Base-by-base conservation (phyloP, 2,888 invertebrate species). In the Strigamia maritima region DNA sequence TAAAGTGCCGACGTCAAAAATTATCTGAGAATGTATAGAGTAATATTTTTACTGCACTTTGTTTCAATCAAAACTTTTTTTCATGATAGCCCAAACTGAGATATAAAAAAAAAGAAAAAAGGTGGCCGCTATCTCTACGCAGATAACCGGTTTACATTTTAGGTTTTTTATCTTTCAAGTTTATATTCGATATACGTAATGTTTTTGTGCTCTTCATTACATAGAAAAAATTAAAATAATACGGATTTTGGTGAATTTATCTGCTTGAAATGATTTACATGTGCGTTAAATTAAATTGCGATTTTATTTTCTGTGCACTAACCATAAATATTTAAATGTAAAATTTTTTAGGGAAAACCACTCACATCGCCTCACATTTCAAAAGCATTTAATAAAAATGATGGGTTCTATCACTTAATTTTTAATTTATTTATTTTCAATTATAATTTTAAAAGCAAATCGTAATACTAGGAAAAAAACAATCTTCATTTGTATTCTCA, bases 1-100 rank as follows among this genome's bases (percentile, higher is more conserved):
- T 70, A 70, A 70, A 70, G 70, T 70, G 70, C 70, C 70, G 70
- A 70, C 28, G 70, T 70, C 70, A 70, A 70, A 70, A 24, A 70
- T 70, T 26, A 70, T 70, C 70, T 70, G 70, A 70, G 22, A 60
- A 60, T 60, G 60, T 60, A 60, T 60, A 22, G 60, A 60, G 70
- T 70, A 70, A 70, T 70, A 70, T 70, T 70, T 70, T 70, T n/a
- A 65, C 70, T 70, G 70, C 70, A 28, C 28, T 70, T 70, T 70
- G 26, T 70, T 60, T 60, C 60, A 22, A 8, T 70, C 14, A 70
- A 70, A 70, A 70, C 26, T 70, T 70, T 26, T 70, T 70, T 70
- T 35, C 35, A 28, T 70, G 26, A 28, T 28, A 70, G 28, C 28
- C 26, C 22, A 28, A 70, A 70, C 70, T 24, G 0, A 28, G 8